Evolutionary conservation across 2,113 vertebrate genomes (phyloP).

Genomic region (Etia nguti): DNA sequence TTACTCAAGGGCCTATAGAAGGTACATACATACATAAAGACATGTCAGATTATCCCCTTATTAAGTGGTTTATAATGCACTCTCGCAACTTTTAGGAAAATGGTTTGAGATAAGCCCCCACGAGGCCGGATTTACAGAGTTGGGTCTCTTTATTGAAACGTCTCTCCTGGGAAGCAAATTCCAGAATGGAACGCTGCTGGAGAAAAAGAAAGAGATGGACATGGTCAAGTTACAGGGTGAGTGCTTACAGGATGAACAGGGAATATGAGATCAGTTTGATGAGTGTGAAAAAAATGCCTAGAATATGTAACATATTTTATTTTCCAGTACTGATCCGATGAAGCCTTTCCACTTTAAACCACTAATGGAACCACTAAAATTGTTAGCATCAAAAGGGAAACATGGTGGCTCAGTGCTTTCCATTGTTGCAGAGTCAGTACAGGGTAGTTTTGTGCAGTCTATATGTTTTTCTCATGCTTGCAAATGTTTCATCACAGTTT

Average conservation of each 20-base stretch:
- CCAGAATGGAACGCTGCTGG: constrained; percentile 18
- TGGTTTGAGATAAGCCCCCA: constrained; percentile 63
- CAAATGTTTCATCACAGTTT: background rate
- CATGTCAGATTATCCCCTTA: background rate
- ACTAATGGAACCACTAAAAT: background rate
- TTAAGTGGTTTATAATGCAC: background rate
- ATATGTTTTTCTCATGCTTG: background rate
- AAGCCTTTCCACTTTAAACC: background rate
- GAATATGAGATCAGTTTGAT: background rate
- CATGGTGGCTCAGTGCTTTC: background rate
- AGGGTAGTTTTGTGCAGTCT: background rate
- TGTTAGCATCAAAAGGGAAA: background rate
- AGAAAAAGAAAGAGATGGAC: constrained; percentile 50
- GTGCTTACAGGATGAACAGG: background rate
- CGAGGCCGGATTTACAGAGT: constrained; percentile 53
- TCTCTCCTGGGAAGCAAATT: constrained; percentile 49
- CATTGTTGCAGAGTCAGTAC: background rate
- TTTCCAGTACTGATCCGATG: background rate
- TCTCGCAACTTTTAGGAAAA: background rate
- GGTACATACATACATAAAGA: constrained; percentile 1
- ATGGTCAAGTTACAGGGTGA: constrained; percentile 52
- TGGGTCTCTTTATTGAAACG: constrained; percentile 41
- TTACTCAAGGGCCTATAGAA: background rate
- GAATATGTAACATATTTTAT: background rate
- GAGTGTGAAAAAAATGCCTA: background rate